phyloP scores from a whole-genome alignment of 1,140 invertebrate species.

The Neuroterus valhalla region DNA sequence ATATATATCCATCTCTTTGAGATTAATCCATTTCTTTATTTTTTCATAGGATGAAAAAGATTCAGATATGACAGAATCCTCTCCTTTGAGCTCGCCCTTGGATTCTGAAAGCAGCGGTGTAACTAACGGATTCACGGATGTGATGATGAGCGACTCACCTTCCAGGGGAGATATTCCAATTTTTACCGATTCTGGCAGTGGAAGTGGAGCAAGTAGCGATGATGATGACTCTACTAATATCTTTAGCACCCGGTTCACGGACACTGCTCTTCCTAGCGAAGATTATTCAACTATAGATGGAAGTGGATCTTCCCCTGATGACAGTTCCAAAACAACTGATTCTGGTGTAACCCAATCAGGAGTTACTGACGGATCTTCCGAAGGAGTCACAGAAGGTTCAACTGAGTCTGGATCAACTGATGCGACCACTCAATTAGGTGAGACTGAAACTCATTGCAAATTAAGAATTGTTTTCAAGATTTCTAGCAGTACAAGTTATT shows the following conservation, averaged over 20 bases:
- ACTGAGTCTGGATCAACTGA: slow-evolving; percentile 33
- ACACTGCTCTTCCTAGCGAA: slow-evolving; percentile 17
- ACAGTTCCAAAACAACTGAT: slow-evolving; percentile 39
- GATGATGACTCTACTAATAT: slow-evolving; percentile 41
- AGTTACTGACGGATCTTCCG: slow-evolving; percentile 38
- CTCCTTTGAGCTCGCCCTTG: slow-evolving; percentile 57
- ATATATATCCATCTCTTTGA: slow-evolving; percentile 9
- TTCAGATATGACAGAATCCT: slow-evolving; percentile 53
- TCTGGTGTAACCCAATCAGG: slow-evolving; percentile 44
- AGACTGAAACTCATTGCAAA: too few relatives aligned
- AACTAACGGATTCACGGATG: slow-evolving; percentile 64
- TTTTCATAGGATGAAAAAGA: slow-evolving; percentile 38
- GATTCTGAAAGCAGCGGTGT: slow-evolving; percentile 45
- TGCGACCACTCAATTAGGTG: slow-evolving; percentile 33
- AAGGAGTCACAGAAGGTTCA: slow-evolving; percentile 34
- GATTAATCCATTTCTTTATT: background rate
- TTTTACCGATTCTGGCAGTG: slow-evolving; percentile 52
- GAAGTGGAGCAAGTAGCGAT: slow-evolving; percentile 51
- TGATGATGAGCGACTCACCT: slow-evolving; percentile 79
- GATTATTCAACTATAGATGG: slow-evolving; percentile 57
- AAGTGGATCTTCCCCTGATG: slow-evolving; percentile 62
- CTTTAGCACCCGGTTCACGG: slow-evolving; percentile 45
- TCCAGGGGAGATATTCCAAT: slow-evolving; percentile 63
- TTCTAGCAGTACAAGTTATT: slow-evolving; percentile 14
- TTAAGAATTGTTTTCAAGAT: background rate